Percentiles rank a stretch among this genome's conserved stretches.
phyloP scores from a whole-genome alignment of 1,140 invertebrate species.

The Drosophila gunungcola region DNA sequence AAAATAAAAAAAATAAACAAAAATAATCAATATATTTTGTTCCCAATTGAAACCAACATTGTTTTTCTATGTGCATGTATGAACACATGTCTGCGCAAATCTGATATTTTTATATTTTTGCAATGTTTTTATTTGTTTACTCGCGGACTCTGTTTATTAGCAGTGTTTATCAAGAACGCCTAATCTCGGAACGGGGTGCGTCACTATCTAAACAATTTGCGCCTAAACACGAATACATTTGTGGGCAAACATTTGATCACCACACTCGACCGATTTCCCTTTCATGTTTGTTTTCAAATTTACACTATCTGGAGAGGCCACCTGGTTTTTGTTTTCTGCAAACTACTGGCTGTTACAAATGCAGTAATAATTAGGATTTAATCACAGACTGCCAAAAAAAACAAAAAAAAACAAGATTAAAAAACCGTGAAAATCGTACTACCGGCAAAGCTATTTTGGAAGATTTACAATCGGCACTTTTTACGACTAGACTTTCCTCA shows the following conservation, averaged over 20 bases:
- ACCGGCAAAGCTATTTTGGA: neutral
- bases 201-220: conserved; percentile 25
- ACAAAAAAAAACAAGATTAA: conserved; percentile 1
- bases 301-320: conserved; percentile 1
- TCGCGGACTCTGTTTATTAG: conserved; percentile 27
- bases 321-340: neutral
- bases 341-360: neutral
- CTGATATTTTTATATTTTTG: conserved; percentile 36
- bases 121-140: conserved; percentile 72
- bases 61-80: neutral
- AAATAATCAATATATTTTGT: no score
- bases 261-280: conserved; percentile 23
- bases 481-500: conserved; percentile 14
- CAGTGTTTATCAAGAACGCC: conserved; percentile 41
- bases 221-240: conserved; percentile 7
- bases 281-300: conserved; percentile 15
- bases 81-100: conserved; percentile 18
- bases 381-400: neutral
- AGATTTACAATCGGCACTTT: conserved; percentile 19
- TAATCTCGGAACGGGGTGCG: conserved; percentile 35
- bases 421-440: neutral
- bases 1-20: no score
- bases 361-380: conserved; percentile 1
- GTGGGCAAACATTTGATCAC: conserved; percentile 21
- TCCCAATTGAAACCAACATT: no score